Conservation (phyloP, 2,113 vertebrate species). For the Todiramphus saurophagus region DNA sequence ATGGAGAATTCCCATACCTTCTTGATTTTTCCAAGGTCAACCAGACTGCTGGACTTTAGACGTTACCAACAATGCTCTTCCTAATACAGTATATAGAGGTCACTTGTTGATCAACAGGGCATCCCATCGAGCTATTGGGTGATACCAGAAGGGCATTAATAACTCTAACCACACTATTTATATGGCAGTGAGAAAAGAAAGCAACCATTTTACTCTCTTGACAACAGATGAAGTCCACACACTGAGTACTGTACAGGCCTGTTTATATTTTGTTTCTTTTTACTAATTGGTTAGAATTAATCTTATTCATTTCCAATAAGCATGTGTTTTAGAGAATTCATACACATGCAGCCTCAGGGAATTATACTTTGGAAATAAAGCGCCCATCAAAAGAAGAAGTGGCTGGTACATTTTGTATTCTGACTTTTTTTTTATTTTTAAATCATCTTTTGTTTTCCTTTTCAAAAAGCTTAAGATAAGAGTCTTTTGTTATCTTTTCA, state of each 20-base stretch:
- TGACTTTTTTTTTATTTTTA: neutral
- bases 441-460: neutral
- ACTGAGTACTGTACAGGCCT: neutral
- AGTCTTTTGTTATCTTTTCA: constrained; percentile 50
- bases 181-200: neutral
- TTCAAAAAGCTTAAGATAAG: constrained; percentile 29
- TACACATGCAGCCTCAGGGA: neutral
- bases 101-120: neutral
- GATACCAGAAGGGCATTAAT: neutral
- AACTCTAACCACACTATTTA: neutral
- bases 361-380: constrained; percentile 42
- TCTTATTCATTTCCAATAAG: constrained; percentile 15
- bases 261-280: constrained; percentile 12
- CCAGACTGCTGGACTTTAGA: neutral
- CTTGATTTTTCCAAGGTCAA: neutral
- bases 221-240: neutral
- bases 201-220: neutral
- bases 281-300: constrained; percentile 8
- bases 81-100: neutral
- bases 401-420: neutral
- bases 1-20: neutral
- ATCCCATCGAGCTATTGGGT: neutral
- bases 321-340: constrained; percentile 17
- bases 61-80: neutral
- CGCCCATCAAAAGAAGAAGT: constrained; percentile 42